Evolutionary conservation across 2,888 invertebrate species (phyloP).

Genomic region (Lottia scabra): DNA sequence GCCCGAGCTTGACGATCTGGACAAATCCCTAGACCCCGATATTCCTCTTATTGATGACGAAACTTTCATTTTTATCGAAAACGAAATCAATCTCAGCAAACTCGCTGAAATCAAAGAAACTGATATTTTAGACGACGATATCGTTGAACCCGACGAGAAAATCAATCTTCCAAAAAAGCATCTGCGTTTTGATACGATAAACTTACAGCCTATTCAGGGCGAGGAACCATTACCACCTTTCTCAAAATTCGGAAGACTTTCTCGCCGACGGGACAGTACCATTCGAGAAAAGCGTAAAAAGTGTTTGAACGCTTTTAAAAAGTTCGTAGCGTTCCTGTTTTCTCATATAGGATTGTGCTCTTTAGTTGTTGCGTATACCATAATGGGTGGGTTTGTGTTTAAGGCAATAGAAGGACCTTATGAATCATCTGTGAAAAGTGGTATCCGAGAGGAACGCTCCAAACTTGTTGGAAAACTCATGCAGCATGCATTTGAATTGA

Average conservation of each 20-base stretch:
- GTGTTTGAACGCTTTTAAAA: conserved; percentile 67
- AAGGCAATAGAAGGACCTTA: conserved; percentile 76
- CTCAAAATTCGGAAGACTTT: conserved; percentile 36
- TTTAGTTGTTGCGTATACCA: conserved; percentile 90
- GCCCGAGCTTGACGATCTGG: conserved; percentile 14
- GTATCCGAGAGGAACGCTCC: conserved; percentile 37
- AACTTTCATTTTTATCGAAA: conserved; percentile 48
- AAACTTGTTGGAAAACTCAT: conserved; percentile 39
- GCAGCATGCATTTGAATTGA: conserved; percentile 41
- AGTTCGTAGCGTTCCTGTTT: conserved; percentile 93
- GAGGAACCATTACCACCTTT: conserved; percentile 48
- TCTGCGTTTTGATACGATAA: conserved; percentile 45
- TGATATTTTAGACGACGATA: conserved; percentile 47
- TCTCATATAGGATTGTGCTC: conserved; percentile 96
- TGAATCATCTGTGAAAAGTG: conserved; percentile 39
- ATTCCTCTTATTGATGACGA: conserved; percentile 24
- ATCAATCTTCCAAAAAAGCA: conserved; percentile 40
- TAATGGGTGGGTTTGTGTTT: conserved; percentile 93
- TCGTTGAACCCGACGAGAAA: conserved; percentile 41
- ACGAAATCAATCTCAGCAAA: conserved; percentile 53
- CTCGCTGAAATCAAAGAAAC: conserved; percentile 45
- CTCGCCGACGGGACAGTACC: conserved; percentile 54
- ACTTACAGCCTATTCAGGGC: conserved; percentile 44
- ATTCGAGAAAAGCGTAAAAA: conserved; percentile 54
- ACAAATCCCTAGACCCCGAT: conserved; percentile 18